Conservation (phyloP, 1,140 invertebrate genomes). For the Dendrolimus punctatus region DNA sequence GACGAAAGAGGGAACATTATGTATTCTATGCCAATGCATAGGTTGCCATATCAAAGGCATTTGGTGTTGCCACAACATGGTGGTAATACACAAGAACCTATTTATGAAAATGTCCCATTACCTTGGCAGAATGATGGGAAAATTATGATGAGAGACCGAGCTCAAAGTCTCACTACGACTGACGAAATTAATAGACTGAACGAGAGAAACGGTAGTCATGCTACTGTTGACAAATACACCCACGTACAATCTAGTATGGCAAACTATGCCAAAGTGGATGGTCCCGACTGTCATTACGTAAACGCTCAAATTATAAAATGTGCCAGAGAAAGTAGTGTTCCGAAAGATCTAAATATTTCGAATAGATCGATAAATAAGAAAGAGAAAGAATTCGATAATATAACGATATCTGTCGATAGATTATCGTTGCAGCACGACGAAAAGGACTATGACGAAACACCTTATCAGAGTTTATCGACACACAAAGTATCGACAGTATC, state of each 20-base stretch:
- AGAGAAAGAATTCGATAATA: conserved; percentile 28
- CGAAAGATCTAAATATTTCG: conserved; percentile 38
- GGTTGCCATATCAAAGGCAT: conserved; percentile 65
- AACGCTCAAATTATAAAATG: conserved; percentile 65
- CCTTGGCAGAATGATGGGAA: conserved; percentile 72
- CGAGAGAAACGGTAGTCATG: conserved; percentile 57
- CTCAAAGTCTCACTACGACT: conserved; percentile 79
- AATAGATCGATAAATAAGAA: conserved; percentile 29
- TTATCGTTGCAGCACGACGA: conserved; percentile 43
- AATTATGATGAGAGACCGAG: conserved; percentile 69
- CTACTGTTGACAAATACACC: conserved; percentile 39
- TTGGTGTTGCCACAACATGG: conserved; percentile 67
- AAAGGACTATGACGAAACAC: conserved; percentile 51
- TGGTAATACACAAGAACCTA: conserved; percentile 76
- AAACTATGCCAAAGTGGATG: conserved; percentile 24
- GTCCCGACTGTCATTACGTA: conserved; percentile 56
- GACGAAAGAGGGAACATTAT: conserved; percentile 75
- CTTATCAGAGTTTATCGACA: conserved; percentile 57
- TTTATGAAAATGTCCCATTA: conserved; percentile 84
- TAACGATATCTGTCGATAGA: conserved; percentile 28
- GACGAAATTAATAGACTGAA: conserved; percentile 72
- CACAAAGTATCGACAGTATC: conserved; percentile 46
- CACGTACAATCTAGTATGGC: conserved; percentile 27
- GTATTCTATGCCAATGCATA: conserved; percentile 73
- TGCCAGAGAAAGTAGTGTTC: conserved; percentile 45